Base-by-base conservation (phyloP, 2,888 invertebrate species). In the Acholoe squamosa region DNA sequence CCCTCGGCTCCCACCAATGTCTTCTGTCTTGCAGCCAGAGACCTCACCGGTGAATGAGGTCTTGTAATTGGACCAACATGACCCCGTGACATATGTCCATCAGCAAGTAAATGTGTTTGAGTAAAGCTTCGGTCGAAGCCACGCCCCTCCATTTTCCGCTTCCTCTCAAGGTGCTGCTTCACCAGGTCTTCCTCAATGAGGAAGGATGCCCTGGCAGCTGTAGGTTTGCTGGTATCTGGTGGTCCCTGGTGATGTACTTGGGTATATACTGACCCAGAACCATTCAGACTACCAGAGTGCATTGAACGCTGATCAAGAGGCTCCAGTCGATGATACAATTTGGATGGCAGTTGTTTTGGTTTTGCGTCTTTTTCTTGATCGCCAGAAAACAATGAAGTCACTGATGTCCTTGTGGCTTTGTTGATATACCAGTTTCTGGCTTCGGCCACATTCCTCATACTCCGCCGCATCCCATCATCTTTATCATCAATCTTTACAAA, bases 341-440 rank as follows among this genome's bases (percentile, higher is more conserved):
- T 71, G 14, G 14, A 22, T 3, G 25, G 71, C 0, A 71, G 5
- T 5, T 25, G 25, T 16, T 71, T 71, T 28, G 14, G 3, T 16
- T 71, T 25, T 22, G 28, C 28, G 14, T 16, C 28, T 14, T 71
- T 71, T 25, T 71, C 71, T 28, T 0, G n/a, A 71, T 28, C 71
- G 3, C 28, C 71, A 71, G 71, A 25, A 25, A 71, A 71, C 71
- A 71, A 28, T 14, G 71, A 71, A 22, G 71, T 71, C 14, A 71
- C 71, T 25, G 71, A 71, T 14, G 71, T 71, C 28, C 71, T 22
- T 0, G 71, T 71, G 28, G 71, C 71, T 25, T 71, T 71, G 71
- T 71, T 71, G 71, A 71, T 71, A 28, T 71, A 71, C 71, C 71
- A 71, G 31, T 71, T 28, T 28, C 71, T 5, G 7, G 71, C 71